Conservation (phyloP, 2,888 invertebrate genomes). For the Leptinotarsa haldemani region DNA sequence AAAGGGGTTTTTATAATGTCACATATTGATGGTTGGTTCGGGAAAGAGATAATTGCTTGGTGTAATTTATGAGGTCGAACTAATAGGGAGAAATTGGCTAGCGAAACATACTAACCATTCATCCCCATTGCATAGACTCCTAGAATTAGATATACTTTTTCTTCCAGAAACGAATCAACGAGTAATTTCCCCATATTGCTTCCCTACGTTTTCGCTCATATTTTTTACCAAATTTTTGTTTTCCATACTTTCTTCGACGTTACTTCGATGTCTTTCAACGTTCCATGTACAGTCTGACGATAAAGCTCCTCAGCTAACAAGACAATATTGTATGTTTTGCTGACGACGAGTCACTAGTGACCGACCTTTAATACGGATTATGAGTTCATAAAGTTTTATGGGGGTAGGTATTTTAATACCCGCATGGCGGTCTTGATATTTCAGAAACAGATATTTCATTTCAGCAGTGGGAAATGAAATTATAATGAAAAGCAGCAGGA, state of each 20-base stretch:
- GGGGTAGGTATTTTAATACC: neutral
- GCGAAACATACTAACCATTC: no score
- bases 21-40: no score
- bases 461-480: neutral
- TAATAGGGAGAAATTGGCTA: no score
- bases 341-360: neutral
- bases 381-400: conserved; percentile 2
- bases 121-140: no score
- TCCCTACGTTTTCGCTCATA: no score
- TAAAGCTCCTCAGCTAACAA: neutral
- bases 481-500: neutral
- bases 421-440: neutral
- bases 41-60: no score
- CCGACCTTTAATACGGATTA: neutral
- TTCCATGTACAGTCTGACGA: neutral
- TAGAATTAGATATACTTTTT: no score
- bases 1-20: no score
- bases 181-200: no score
- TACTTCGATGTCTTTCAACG: neutral
- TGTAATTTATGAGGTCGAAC: no score
- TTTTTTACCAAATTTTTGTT: neutral
- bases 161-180: no score
- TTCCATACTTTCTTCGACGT: neutral
- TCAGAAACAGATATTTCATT: neutral
- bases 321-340: neutral